A percentile compares a stretch with the other conserved stretches of the same genome.
Evolutionary conservation across 2,797 vertebrate genomes (phyloP).

Genomic region (Micrastur ruficollis): DNA sequence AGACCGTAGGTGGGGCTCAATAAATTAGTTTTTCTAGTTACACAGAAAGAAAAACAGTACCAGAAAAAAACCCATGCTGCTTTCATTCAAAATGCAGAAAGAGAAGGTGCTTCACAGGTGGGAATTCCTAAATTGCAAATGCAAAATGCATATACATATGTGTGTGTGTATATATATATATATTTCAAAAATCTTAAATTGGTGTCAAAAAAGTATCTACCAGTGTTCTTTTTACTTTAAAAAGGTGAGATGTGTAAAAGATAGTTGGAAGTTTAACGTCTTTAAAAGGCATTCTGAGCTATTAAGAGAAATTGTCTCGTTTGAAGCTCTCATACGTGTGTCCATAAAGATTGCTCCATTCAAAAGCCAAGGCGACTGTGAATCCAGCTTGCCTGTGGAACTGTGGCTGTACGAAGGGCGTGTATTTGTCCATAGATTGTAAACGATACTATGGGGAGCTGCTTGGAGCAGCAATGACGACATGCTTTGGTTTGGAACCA

Average conservation of each 20-base stretch:
- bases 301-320: neutral
- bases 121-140: neutral
- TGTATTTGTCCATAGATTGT: fast-evolving
- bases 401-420: neutral
- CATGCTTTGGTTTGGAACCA: neutral
- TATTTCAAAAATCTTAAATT: neutral
- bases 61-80: fast-evolving
- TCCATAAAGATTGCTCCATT: neutral
- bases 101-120: neutral
- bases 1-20: neutral
- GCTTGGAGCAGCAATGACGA: neutral
- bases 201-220: neutral
- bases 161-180: no score
- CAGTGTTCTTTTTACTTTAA: neutral
- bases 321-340: fast-evolving
- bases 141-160: neutral
- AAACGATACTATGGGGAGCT: neutral
- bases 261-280: neutral
- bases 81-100: neutral
- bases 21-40: neutral
- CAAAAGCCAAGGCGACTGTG: fast-evolving
- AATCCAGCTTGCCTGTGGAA: neutral
- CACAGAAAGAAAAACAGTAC: neutral
- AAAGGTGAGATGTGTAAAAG: neutral
- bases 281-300: neutral